Evolutionary conservation across 2,888 invertebrate species (phyloP), one percentile per base, ranked within the genome.

Genomic region (Microctonus aethiopoides): DNA sequence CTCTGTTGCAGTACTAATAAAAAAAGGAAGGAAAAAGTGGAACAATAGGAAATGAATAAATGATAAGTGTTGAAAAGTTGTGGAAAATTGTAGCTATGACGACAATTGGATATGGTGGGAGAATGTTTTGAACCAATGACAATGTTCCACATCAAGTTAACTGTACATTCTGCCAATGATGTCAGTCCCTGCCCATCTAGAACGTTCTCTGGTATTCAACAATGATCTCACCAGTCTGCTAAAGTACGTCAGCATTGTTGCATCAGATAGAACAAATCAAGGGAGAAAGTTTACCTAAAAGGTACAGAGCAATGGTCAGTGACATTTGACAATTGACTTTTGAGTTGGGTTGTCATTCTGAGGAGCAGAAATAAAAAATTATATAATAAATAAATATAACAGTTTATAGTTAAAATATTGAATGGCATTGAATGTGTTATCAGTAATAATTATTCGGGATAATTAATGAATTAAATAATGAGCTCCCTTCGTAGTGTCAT

Each of bases 401-500:
- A 62, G 61, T 62, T 13, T 20, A 57, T 13, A 6, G 29, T 26
- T 1, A 11, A 34, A 26, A 41, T 13, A 16, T 56, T n/a, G n/a
- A n/a, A n/a, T n/a, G n/a, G 16, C 16, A n/a, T 24, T 57, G 32
- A 9, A 20, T 56, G 1, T 26, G 29, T 24, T 52, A 52, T 13
- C 9, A 29, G 46, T n/a, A 13, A 41, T 29, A 34, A 22, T 41
- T 16, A 46, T 16, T 34, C n/a, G 54, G 54, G 9, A 10, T 22
- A 63, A 67, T 52, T 59, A 60, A 39, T 34, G 62, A 66, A 82
- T n/a, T 82, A 83, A 80, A 79, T 76, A 78, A 85, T 86, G 85
- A 84, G 79, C 74, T 77, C 78, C 29, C 60, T 83, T 72, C 84
- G 84, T 73, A 84, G 82, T 72, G 81, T 86, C 22, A 79, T 86